Base-by-base conservation (phyloP, 1,140 invertebrate species). In the Atta texana region DNA sequence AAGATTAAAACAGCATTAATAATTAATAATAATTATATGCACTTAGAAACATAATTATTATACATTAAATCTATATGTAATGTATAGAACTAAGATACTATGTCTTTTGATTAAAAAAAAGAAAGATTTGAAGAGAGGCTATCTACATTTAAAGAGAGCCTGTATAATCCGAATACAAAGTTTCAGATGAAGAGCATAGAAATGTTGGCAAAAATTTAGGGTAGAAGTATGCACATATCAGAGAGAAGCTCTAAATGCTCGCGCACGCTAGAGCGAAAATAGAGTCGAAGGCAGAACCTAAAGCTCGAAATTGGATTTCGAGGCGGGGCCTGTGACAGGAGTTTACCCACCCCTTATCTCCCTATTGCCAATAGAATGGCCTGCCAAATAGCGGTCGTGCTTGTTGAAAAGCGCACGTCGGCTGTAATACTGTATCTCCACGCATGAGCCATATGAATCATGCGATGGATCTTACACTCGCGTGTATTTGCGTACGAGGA, bases 261-360 rank as follows among this genome's bases (percentile, higher is more conserved):
- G 10, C 39, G 49, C 49, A 7, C 49, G 12, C 49, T 51, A 51
- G 39, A 51, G 63, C 55, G 24, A 84, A 84, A 84, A 84, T 84
- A 84, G 80, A 84, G 55, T 49, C 80, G 68, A 49, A 82, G 55
- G 39, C 53, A 39, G 53, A 49, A 18, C 49, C 28, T 24, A 24
- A 84, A 21, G 69, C 69, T 82, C 69, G 44, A 84, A 84, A 84
- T 84, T 84, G 80, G 55, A 61, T 84, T 75, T 84, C 28, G 72
- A 84, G 69, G 71, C 71, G 69, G 68, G 18, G 80, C 39, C 59
- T 84, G 28, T 75, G 39, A 75, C 55, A 51, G 69, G 44, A 63
- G 55, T 55, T 80, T 68, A 68, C 77, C 34, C 80, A 63, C 71
- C 44, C 28, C 53, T 51, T 63, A 28, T 82, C 68, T 82, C 3